phyloP scores from a whole-genome alignment of 2,888 invertebrate species.

The Trilocha varians region DNA sequence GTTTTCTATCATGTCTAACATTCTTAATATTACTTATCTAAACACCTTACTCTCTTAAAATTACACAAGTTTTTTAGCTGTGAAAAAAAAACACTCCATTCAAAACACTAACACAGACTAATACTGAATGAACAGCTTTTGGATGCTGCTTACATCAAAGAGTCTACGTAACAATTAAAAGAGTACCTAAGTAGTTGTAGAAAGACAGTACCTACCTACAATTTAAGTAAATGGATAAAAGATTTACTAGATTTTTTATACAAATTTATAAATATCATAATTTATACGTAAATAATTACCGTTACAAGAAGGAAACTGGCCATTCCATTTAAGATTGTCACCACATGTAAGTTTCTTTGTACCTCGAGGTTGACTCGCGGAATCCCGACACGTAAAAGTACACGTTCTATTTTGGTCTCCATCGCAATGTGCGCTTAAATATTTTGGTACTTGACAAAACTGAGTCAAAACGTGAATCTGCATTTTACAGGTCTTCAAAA shows the following conservation, averaged over 20 bases:
- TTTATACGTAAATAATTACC: slow-evolving; percentile 23
- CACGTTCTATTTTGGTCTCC: slow-evolving; percentile 37
- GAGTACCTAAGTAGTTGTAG: too few relatives aligned
- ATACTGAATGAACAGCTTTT: too few relatives aligned
- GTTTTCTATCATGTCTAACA: too few relatives aligned
- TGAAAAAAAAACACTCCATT: too few relatives aligned
- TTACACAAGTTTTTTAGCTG: too few relatives aligned
- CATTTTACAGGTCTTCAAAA: slow-evolving; percentile 55
- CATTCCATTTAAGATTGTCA: slow-evolving; percentile 45
- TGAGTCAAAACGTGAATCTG: slow-evolving; percentile 54
- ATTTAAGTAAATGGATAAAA: too few relatives aligned
- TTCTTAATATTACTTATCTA: too few relatives aligned
- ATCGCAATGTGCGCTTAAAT: slow-evolving; percentile 40
- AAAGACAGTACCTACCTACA: too few relatives aligned
- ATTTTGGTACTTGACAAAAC: slow-evolving; percentile 46
- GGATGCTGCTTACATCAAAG: too few relatives aligned
- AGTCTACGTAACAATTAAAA: too few relatives aligned
- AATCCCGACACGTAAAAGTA: slow-evolving; percentile 48
- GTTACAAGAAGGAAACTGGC: slow-evolving; percentile 45
- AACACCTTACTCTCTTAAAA: too few relatives aligned
- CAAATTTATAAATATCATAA: background rate
- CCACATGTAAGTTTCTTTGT: slow-evolving; percentile 33
- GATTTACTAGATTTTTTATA: background rate
- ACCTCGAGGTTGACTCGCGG: slow-evolving; percentile 36
- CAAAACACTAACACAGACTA: too few relatives aligned